Base-by-base conservation (phyloP, 2,113 vertebrate species). In the Cryptoleucopteryx plumbea region DNA sequence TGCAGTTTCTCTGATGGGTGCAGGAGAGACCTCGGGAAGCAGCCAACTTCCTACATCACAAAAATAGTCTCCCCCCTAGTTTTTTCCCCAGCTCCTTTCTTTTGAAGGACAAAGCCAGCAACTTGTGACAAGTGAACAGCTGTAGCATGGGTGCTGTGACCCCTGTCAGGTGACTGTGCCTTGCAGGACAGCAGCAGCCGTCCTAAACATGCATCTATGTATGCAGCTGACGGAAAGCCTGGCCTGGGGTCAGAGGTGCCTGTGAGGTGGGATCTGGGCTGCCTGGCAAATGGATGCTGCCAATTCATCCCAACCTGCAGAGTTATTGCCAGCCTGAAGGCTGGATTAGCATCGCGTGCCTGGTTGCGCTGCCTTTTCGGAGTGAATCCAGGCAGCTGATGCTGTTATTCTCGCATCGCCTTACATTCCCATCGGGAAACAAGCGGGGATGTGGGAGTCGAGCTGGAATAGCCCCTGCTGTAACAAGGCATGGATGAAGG, bases 361-460 rank as follows among this genome's bases (percentile, higher is more conserved):
- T 6, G 10, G 70, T 65, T 70, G 56, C 7, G 34, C 83, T 42
- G 90, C 82, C 86, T 59, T 15, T 71, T 81, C 6, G 0, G 45
- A 32, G 55, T 17, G 82, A 55, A 38, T 29, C n/a, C 4, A 0
- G 50, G 71, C 84, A 81, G 67, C 74, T 43, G 91, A 81, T 53
- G 74, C 88, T 55, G 58, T 48, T 34, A 43, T 48, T 80, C 88
- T 26, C 0, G 1, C n/a, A 20, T 56, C 0, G 3, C 25, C 55
- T 31, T 22, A 23, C 2, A 3, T 27, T 43, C 63, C 43, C 31
- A 4, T 36, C 1, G 7, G n/a, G 79, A 50, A 53, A 26, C 1
- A 10, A 86, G 31, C 5, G 0, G 3, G 63, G 40, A 74, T 1
- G 9, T 34, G 72, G 38, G 53, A 85, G 23, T 20, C 0, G 0